These are phyloP conservation scores for Dendrocincla fuliginosa DNA, from an alignment of 2,797 vertebrate species.

Conservation along the genomic window DNA sequence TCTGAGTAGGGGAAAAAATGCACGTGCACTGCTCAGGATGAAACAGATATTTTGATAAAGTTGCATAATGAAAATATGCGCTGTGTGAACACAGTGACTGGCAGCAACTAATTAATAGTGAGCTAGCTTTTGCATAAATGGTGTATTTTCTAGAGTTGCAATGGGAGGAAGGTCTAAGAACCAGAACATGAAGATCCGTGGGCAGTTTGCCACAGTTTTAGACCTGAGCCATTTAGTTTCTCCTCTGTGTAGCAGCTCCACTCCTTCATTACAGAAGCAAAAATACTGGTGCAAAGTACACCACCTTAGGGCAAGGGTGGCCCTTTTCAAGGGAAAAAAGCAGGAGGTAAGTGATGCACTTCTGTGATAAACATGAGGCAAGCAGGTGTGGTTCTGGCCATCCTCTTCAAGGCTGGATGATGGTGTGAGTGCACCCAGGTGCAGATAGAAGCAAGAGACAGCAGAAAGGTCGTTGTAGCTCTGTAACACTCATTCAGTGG, in stretches of 20 bases:
- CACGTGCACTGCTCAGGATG: not conserved
- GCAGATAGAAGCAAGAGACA: not conserved
- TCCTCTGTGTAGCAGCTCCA: not conserved
- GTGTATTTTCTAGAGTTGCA: not conserved
- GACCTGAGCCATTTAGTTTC: not conserved
- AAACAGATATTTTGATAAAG: slow-evolving; percentile 30
- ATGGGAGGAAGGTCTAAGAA: not conserved
- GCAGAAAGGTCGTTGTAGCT: not conserved
- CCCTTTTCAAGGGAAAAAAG: not conserved
- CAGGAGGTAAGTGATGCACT: not conserved
- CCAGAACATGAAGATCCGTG: not conserved
- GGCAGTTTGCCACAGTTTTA: not conserved
- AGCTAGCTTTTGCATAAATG: not conserved
- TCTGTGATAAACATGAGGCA: not conserved
- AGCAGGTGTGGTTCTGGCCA: not conserved
- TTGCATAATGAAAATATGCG: not conserved
- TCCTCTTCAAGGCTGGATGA: not conserved
- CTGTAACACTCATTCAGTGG: not conserved
- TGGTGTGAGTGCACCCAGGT: not conserved
- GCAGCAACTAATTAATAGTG: not conserved
- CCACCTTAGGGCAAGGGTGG: not conserved
- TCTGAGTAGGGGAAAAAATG: not conserved
- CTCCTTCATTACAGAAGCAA: not conserved
- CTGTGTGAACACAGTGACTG: not conserved
- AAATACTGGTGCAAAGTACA: not conserved